Conservation (phyloP, 2,888 invertebrate species). For the Cephus pygmeus region DNA sequence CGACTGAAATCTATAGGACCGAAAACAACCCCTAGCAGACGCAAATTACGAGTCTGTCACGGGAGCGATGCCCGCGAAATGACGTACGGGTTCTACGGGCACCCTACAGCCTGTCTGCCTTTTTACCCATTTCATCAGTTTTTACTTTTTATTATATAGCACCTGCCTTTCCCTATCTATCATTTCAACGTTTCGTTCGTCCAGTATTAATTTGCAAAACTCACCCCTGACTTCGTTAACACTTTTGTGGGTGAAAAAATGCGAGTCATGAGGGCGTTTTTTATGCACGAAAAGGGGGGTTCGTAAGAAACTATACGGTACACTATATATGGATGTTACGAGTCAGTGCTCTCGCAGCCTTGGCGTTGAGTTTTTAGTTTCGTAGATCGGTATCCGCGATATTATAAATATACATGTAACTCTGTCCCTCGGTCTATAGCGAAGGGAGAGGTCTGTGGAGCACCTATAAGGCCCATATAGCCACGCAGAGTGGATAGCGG, state of each 20-base stretch:
- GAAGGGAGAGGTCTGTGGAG: slow-evolving; percentile 11
- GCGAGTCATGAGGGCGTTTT: not conserved
- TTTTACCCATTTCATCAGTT: not conserved
- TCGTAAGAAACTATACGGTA: slow-evolving; percentile 5
- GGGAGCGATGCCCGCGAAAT: not conserved
- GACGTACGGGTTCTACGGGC: not conserved
- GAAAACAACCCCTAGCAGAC: slow-evolving; percentile 38
- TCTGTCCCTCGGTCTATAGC: slow-evolving; percentile 25
- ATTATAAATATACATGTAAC: slow-evolving; percentile 56
- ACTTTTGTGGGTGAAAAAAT: not conserved
- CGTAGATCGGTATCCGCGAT: slow-evolving; percentile 54
- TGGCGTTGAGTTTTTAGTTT: slow-evolving; percentile 36
- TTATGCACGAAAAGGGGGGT: not conserved
- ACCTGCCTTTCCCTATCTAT: not conserved
- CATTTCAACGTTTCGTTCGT: not conserved
- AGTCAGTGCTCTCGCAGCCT: slow-evolving; percentile 32
- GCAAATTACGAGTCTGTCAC: not conserved
- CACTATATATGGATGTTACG: slow-evolving; percentile 9
- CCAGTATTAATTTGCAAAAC: not conserved
- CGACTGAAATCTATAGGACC: slow-evolving; percentile 53
- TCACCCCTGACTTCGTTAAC: not conserved
- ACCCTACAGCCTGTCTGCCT: not conserved
- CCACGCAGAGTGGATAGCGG: slow-evolving; percentile 18
- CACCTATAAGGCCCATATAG: slow-evolving; percentile 13
- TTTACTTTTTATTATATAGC: not conserved